These are phyloP conservation scores for Nomada fucata DNA, from an alignment of 2,888 invertebrate species.

Conservation along the genomic window DNA sequence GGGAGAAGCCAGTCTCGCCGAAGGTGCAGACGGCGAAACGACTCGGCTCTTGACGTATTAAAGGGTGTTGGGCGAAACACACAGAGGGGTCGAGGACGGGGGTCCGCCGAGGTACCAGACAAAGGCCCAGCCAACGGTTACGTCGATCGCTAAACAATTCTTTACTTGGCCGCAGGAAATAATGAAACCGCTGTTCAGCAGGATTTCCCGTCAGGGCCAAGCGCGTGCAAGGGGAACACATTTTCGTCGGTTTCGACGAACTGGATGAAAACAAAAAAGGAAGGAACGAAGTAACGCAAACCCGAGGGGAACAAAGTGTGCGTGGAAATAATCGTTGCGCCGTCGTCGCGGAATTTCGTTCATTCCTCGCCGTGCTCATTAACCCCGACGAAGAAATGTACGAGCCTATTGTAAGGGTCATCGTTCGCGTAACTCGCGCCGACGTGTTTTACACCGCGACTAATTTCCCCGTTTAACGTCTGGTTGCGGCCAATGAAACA, in stretches of 20 bases:
- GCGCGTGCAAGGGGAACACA: neutral
- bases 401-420: constrained; percentile 14
- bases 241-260: neutral
- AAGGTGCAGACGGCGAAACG: constrained; percentile 54
- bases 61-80: constrained; percentile 39
- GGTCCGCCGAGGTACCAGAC: constrained; percentile 20
- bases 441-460: constrained; percentile 23
- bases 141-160: constrained; percentile 47
- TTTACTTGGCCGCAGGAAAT: constrained; percentile 2
- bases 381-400: constrained; percentile 29
- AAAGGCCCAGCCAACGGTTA: constrained; percentile 37
- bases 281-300: neutral
- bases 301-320: neutral
- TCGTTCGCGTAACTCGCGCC: constrained; percentile 18
- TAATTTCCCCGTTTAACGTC: constrained; percentile 41
- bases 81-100: neutral
- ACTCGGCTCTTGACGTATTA: constrained; percentile 49
- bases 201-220: neutral
- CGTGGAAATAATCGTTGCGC: constrained; percentile 22
- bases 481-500: constrained; percentile 3
- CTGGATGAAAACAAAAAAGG: neutral
- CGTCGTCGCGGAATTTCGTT: constrained; percentile 23
- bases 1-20: constrained; percentile 52
- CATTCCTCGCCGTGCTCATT: neutral
- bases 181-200: constrained; percentile 19